phyloP scores from a whole-genome alignment of 2,888 invertebrate genomes.

The Heliconius sara region DNA sequence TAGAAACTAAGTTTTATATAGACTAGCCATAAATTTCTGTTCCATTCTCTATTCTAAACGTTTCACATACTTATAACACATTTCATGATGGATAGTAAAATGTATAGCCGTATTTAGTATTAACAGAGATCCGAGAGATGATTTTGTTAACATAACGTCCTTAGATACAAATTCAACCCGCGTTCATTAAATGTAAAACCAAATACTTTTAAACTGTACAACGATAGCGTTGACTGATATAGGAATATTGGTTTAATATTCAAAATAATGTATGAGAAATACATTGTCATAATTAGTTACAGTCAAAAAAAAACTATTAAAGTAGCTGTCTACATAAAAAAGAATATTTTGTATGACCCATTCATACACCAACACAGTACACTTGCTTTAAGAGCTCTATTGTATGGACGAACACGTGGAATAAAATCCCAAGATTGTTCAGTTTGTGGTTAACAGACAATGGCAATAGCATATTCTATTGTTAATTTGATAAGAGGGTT shows the following conservation, averaged over 20 bases:
- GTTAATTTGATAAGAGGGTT: constrained; percentile 22
- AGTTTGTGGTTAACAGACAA: constrained; percentile 14
- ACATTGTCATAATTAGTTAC: not conserved
- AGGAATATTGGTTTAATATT: not conserved
- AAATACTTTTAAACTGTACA: not conserved
- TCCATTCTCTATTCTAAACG: not conserved
- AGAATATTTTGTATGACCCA: not conserved
- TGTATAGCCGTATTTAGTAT: not conserved
- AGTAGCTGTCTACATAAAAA: constrained; percentile 7
- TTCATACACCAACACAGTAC: not conserved
- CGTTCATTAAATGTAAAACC: not conserved
- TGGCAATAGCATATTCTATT: constrained; percentile 3
- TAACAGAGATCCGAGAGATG: not conserved
- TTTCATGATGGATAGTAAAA: not conserved
- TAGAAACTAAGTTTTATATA: too few species aligned
- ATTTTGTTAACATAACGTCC: not conserved
- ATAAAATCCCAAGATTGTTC: not conserved
- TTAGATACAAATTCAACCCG: not conserved
- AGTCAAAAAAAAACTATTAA: not conserved
- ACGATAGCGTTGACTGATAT: not conserved
- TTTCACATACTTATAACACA: not conserved
- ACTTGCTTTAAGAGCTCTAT: constrained; percentile 16
- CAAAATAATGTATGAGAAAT: not conserved
- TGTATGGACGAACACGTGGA: constrained; percentile 17
- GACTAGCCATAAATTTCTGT: not conserved